Evolutionary conservation across 2,888 invertebrate species (phyloP).

Genomic region (Empis stercorea): DNA sequence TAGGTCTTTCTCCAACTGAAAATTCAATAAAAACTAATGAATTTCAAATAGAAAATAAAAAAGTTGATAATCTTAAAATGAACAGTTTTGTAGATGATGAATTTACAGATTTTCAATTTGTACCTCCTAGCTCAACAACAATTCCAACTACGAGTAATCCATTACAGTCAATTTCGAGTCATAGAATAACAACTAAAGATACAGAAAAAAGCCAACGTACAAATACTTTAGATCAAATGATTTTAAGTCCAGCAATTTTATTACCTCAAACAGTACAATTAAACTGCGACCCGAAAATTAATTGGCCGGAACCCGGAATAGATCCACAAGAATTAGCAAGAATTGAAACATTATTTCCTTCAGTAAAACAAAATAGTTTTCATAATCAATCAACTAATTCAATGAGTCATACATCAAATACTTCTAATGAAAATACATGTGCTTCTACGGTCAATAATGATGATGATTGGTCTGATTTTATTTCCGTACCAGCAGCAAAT

Average conservation of each 20-base stretch:
- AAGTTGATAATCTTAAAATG: too few species aligned
- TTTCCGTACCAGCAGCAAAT: slow-evolving; percentile 27
- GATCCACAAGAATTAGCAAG: slow-evolving; percentile 33
- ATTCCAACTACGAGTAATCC: slow-evolving; percentile 9
- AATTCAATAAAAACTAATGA: too few species aligned
- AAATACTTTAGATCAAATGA: slow-evolving; percentile 23
- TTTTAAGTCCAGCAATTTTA: slow-evolving; percentile 30
- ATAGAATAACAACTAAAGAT: slow-evolving; percentile 13
- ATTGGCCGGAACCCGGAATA: slow-evolving; percentile 42
- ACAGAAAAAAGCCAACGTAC: too few species aligned
- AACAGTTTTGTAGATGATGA: slow-evolving; percentile 32
- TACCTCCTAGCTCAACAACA: slow-evolving; percentile 18
- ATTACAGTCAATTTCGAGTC: slow-evolving; percentile 10
- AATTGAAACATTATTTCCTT: slow-evolving; percentile 33
- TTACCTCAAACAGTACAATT: slow-evolving; percentile 28
- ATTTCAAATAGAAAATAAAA: too few species aligned
- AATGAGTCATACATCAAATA: slow-evolving; percentile 5
- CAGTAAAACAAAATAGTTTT: slow-evolving; percentile 14
- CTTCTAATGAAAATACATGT: background rate
- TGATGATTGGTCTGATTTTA: slow-evolving; percentile 45
- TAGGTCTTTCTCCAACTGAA: too few species aligned
- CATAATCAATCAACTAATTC: slow-evolving; percentile 4
- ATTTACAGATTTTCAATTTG: slow-evolving; percentile 39
- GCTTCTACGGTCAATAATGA: slow-evolving; percentile 24
- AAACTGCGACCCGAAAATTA: slow-evolving; percentile 32